These are phyloP conservation scores for Ostrea denselamellosa DNA, from an alignment of 1,140 invertebrate genomes.

Conservation along the genomic window DNA sequence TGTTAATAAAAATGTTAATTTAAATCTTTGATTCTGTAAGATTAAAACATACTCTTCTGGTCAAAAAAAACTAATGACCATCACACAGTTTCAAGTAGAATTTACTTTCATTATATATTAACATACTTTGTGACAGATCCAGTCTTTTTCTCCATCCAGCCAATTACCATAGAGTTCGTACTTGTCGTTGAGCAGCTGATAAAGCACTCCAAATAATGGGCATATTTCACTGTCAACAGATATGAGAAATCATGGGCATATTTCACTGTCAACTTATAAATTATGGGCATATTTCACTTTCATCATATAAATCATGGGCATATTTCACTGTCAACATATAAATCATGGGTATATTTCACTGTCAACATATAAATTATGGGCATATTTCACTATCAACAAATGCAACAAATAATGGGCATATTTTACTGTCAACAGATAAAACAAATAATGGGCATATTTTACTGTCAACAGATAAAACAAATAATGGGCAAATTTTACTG, in stretches of 20 bases:
- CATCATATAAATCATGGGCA: constrained; percentile 45
- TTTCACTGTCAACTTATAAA: constrained; percentile 68
- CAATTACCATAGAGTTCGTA: constrained; percentile 76
- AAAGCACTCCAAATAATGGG: constrained; percentile 66
- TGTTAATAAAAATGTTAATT: not conserved
- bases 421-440: not conserved
- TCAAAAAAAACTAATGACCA: too few relatives aligned
- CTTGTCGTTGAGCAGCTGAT: constrained; percentile 77
- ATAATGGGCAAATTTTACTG: constrained; percentile 68
- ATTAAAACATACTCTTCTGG: too few relatives aligned
- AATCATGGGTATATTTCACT: constrained; percentile 76
- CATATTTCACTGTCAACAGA: constrained; percentile 16
- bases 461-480: constrained; percentile 66
- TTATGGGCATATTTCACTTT: constrained; percentile 68
- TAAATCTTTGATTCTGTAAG: not conserved
- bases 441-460: constrained; percentile 65
- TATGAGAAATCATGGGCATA: constrained; percentile 62
- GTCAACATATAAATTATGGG: constrained; percentile 52
- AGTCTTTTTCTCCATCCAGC: constrained; percentile 78
- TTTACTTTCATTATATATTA: too few relatives aligned
- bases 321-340: constrained; percentile 56
- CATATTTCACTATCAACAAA: not conserved
- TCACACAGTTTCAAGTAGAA: too few relatives aligned
- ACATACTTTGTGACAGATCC: constrained; percentile 58
- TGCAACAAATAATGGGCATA: not conserved